Conservation (phyloP, 2,113 vertebrate genomes). For the Mungos mungo region DNA sequence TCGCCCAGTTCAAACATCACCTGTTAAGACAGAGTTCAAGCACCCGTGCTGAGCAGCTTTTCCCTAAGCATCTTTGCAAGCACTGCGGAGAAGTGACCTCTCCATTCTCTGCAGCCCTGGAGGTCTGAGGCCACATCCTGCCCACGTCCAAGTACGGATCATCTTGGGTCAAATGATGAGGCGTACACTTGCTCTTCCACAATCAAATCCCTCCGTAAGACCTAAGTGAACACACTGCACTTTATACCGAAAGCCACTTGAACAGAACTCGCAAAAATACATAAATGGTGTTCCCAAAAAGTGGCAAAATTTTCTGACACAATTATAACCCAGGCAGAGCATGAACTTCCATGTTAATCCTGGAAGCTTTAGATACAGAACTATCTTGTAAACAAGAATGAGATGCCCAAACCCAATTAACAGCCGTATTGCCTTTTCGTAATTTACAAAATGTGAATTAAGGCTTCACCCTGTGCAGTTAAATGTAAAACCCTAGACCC, state of each 20-base stretch:
- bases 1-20: too few relatives aligned
- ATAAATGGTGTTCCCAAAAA: not conserved
- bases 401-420: not conserved
- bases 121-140: not conserved
- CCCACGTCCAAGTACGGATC: not conserved
- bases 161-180: not conserved
- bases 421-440: not conserved
- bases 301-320: not conserved
- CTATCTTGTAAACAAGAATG: not conserved
- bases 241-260: not conserved
- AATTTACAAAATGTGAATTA: not conserved
- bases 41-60: not conserved
- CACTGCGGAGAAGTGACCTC: not conserved
- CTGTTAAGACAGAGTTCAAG: not conserved
- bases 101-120: not conserved
- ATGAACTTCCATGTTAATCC: not conserved
- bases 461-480: not conserved
- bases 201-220: not conserved
- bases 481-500: not conserved
- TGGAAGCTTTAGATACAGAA: not conserved
- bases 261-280: not conserved
- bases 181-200: not conserved
- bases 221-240: not conserved
- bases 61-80: not conserved
- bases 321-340: not conserved